Percentiles rank a stretch among this genome's conserved stretches.
Conservation (phyloP, 2,113 vertebrate species). For the Thalassarche chlororhynchos region DNA sequence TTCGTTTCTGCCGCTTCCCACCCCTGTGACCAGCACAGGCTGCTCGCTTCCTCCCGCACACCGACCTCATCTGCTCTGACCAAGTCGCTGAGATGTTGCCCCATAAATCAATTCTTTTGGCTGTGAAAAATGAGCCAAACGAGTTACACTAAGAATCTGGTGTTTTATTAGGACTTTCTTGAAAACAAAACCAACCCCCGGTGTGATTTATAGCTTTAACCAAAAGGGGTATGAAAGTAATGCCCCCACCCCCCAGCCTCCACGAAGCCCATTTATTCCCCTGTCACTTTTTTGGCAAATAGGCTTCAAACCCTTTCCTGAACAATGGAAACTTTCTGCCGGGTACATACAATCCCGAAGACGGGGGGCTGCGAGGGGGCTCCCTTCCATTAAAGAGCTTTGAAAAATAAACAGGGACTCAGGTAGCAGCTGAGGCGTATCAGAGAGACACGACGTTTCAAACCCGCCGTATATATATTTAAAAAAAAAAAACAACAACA, state of each 20-base stretch:
- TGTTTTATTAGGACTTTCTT: conserved; percentile 63
- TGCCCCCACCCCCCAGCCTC: conserved; percentile 35
- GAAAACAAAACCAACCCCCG: conserved; percentile 59
- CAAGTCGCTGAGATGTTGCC: neutral
- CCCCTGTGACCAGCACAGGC: neutral
- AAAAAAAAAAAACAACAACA: neutral
- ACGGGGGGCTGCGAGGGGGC: neutral
- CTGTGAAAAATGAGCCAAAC: conserved; percentile 66
- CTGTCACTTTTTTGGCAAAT: conserved; percentile 67
- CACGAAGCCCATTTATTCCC: conserved; percentile 56
- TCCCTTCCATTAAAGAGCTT: conserved; percentile 44
- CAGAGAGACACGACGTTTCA: neutral
- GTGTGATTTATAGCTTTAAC: conserved; percentile 67
- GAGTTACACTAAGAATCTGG: conserved; percentile 65
- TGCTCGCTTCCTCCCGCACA: neutral
- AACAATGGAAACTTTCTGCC: conserved; percentile 70
- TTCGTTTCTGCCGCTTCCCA: neutral
- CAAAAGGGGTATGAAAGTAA: conserved; percentile 60
- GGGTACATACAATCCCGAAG: conserved; percentile 24
- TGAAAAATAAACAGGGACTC: conserved; percentile 64
- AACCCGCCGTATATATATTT: neutral
- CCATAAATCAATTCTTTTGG: conserved; percentile 64
- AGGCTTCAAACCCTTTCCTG: conserved; percentile 29
- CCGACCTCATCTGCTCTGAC: conserved; percentile 7
- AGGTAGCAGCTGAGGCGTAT: conserved; percentile 57